Conservation (phyloP, 2,113 vertebrate genomes). For the Thymallus thymallus region DNA sequence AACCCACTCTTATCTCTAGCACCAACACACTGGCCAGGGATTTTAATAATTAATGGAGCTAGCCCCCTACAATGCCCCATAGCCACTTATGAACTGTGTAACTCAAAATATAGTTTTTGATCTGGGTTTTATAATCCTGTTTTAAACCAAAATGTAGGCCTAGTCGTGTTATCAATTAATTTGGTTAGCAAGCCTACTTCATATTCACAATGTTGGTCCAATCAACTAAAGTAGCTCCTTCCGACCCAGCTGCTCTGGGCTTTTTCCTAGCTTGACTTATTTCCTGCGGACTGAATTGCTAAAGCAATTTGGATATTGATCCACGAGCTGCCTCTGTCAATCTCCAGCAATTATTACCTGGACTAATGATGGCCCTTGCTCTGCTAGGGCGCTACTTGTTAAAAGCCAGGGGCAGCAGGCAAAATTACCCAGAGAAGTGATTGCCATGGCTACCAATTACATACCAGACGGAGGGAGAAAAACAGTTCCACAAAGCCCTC, state of each 20-base stretch:
- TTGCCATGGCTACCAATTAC: conserved; percentile 13
- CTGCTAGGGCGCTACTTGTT: not conserved
- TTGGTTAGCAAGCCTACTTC: conserved; percentile 1
- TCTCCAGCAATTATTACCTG: conserved; percentile 34
- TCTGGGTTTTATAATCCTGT: not conserved
- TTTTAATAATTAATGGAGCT: conserved; percentile 10
- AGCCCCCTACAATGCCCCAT: not conserved
- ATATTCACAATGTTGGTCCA: not conserved
- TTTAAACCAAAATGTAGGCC: not conserved
- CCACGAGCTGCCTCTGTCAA: conserved; percentile 23
- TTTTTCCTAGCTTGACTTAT: conserved; percentile 22
- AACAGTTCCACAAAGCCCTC: not conserved
- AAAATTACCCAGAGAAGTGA: conserved; percentile 12
- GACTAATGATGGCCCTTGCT: conserved; percentile 9
- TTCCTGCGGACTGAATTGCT: conserved; percentile 25
- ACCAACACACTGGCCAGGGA: not conserved
- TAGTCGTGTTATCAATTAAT: not conserved
- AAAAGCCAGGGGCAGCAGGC: conserved; percentile 3
- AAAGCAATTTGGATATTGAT: conserved; percentile 39
- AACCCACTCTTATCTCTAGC: conserved; percentile 5
- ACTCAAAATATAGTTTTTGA: not conserved
- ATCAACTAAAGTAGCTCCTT: no score
- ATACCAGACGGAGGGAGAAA: not conserved
- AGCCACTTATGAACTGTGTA: not conserved
- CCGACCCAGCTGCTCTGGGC: not conserved